Evolutionary conservation across 2,113 vertebrate species (phyloP), one percentile per base, ranked within the genome.

Genomic region (Oryzias melastigma): DNA sequence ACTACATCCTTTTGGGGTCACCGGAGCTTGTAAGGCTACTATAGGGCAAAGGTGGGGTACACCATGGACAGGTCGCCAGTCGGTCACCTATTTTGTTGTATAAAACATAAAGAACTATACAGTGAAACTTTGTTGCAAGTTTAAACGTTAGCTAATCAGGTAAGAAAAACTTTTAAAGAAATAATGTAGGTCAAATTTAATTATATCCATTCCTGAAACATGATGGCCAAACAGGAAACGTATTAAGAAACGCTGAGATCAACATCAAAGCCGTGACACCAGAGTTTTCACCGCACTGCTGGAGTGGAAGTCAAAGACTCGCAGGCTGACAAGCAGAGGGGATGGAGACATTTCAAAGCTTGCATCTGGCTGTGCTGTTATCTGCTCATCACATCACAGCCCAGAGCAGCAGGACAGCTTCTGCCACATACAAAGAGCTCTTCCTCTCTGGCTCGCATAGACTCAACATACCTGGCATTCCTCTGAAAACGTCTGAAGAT

Each of bases 331-430:
- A 67, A 69, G 72, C 57, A 73, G 48, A 15, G 16, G 48, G 76
- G 86, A 87, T 78, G 78, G 83, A 75, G 69, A 61, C 22, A n/a
- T 72, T 74, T 75, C 65, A 70, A 56, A 75, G 78, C 82, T 80
- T 88, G 88, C 77, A 87, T 83, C 73, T 71, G 1, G 18, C 35
- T 16, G 53, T 24, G 22, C 52, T 52, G 73, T 73, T 87, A 87
- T 89, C 88, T 83, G 68, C 47, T 62, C 79, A 19, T 88, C 68
- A 82, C 57, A 73, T 80, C 82, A 75, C 71, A 78, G 73, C 82
- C 67, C 77, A 65, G 62, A 84, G 85, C 59, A 68, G 73, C 77
- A 65, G 67, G 67, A 76, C 64, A 52, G 63, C 77, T 76, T 80
- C 73, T 71, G 25, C 65, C 74, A 70, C 81, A 74, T 12, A 62